These are phyloP conservation scores for Bombus confusus DNA, from an alignment of 1,140 invertebrate genomes.

Conservation along the genomic window DNA sequence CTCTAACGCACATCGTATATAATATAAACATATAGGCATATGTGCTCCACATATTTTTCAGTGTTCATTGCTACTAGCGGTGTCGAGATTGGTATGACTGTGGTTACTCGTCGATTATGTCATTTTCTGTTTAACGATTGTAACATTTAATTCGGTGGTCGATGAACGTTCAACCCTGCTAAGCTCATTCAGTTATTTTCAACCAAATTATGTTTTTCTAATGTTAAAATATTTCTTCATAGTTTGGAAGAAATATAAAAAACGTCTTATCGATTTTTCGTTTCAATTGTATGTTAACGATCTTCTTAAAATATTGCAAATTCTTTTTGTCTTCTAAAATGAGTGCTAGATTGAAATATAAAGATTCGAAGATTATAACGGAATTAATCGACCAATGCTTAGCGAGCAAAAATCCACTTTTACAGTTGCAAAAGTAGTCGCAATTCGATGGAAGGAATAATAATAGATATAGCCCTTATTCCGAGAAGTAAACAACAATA, in stretches of 20 bases:
- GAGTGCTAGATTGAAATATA: too few relatives aligned
- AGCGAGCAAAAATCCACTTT: neutral
- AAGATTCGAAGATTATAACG: too few relatives aligned
- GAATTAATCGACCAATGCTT: neutral
- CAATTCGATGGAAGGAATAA: neutral
- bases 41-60: neutral
- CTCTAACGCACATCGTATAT: neutral
- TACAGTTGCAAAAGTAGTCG: neutral
- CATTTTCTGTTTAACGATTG: neutral
- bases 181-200: too few relatives aligned
- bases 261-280: too few relatives aligned
- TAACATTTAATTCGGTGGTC: neutral
- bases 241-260: too few relatives aligned
- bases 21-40: neutral
- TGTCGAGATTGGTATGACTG: too few relatives aligned
- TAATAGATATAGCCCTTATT: neutral
- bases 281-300: too few relatives aligned
- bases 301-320: too few relatives aligned
- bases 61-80: neutral
- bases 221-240: too few relatives aligned
- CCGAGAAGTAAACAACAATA: neutral
- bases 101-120: too few relatives aligned
- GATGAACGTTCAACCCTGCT: neutral
- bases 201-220: too few relatives aligned
- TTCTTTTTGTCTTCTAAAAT: too few relatives aligned